phyloP scores from a whole-genome alignment of 64 coral and sea anemone species.

The Stylophora pistillata region DNA sequence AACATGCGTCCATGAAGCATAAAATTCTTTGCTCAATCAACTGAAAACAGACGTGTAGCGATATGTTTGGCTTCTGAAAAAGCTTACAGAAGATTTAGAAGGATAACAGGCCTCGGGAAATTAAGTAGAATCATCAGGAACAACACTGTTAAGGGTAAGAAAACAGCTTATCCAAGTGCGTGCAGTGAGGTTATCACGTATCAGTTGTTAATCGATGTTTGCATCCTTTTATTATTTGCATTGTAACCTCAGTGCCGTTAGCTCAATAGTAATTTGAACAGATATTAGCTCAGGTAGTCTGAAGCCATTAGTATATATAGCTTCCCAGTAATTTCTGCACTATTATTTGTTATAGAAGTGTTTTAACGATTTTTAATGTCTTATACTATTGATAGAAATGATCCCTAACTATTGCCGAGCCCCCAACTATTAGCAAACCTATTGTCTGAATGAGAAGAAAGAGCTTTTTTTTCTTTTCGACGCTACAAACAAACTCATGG shows the following conservation, averaged over 20 bases:
- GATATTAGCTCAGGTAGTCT: neutral
- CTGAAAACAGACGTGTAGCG: neutral
- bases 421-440: too few species aligned
- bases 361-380: too few species aligned
- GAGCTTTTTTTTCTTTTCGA: too few species aligned
- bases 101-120: neutral
- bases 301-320: neutral
- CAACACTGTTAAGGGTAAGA: neutral
- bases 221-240: neutral
- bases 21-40: neutral
- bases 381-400: too few species aligned
- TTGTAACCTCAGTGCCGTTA: neutral
- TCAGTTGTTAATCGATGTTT: slow-evolving; percentile 7
- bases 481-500: too few species aligned
- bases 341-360: neutral
- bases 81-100: neutral
- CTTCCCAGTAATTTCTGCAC: neutral
- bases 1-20: neutral
- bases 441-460: too few species aligned
- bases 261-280: neutral
- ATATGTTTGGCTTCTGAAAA: neutral
- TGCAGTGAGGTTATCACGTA: neutral
- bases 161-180: slow-evolving; percentile 7
- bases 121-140: neutral
- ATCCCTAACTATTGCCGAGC: too few species aligned